phyloP scores from a whole-genome alignment of 2,888 invertebrate species.

The Spilarctia lutea region DNA sequence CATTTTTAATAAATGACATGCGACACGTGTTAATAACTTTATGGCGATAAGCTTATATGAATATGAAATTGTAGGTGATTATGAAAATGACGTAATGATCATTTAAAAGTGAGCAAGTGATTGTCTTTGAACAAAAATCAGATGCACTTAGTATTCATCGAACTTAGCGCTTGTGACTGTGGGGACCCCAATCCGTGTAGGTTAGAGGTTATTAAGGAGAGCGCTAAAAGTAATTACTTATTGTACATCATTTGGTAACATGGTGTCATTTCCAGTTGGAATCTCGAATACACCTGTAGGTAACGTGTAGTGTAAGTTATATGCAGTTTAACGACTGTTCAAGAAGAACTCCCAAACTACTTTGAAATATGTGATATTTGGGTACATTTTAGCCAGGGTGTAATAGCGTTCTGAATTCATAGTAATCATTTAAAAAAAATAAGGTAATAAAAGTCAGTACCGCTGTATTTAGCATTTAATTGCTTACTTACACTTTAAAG shows the following conservation, averaged over 20 bases:
- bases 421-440: no score
- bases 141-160: constrained; percentile 1
- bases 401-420: background rate
- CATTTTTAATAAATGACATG: no score
- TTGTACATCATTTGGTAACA: background rate
- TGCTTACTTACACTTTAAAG: no score
- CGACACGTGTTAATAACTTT: no score
- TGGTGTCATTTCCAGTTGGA: constrained; percentile 14
- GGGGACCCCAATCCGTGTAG: constrained; percentile 1
- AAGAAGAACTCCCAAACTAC: no score
- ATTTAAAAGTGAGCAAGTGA: background rate
- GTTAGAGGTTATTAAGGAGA: background rate
- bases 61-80: background rate
- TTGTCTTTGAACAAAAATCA: background rate
- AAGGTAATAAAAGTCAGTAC: no score
- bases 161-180: constrained; percentile 2
- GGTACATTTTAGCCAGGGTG: background rate
- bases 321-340: background rate
- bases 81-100: background rate
- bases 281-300: constrained; percentile 20
- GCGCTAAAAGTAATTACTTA: constrained; percentile 11
- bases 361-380: no score
- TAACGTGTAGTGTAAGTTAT: constrained; percentile 9
- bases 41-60: background rate
- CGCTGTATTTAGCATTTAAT: no score